Evolutionary conservation across 2,113 vertebrate species (phyloP), one percentile per base, ranked within the genome.

Genomic region (Trematomus loennbergii): DNA sequence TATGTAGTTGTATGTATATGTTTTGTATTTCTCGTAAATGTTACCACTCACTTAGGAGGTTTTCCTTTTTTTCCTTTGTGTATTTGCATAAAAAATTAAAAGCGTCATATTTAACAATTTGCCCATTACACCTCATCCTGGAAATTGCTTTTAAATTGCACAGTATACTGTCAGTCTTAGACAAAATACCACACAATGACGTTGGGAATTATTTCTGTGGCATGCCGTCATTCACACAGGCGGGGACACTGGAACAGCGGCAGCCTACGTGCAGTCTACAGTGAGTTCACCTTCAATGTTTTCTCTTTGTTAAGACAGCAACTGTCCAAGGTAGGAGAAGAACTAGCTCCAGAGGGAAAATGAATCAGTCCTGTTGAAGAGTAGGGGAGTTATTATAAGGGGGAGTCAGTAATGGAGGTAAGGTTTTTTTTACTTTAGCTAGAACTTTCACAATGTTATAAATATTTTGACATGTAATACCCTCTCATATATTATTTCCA

Each of bases 181-280:
- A 78, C 59, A 59, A 59, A 85, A 76, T 75, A 70, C 82, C 79
- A 83, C 85, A 82, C 72, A 36, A 8, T 91, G 82, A 90, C 40
- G 45, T 69, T 40, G 61, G 53, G 65, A 66, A 80, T 86, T 90
- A 88, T 90, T 90, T 91, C 55, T 59, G 85, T 88, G 67, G 53
- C 71, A 84, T 89, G 75, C 69, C 82, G 74, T 90, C 83, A 92
- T 74, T 55, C 75, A 72, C 46, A 36, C 4, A 79, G 72, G 54
- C 75, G 43, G 68, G 43, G 78, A 75, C 75, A 67, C 73, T 76
- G 79, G 70, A 76, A 25, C 77, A 78, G 76, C 58, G 43, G 74
- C 64, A 71, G 75, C 43, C 48, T 48, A 50, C 69, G 18, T 78
- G 64, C 55, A 59, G 46, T 48, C 45, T 48, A 36, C 45, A 29